These are phyloP conservation scores for Pyrgilauda ruficollis DNA, from an alignment of 2,113 vertebrate species.

Conservation along the genomic window DNA sequence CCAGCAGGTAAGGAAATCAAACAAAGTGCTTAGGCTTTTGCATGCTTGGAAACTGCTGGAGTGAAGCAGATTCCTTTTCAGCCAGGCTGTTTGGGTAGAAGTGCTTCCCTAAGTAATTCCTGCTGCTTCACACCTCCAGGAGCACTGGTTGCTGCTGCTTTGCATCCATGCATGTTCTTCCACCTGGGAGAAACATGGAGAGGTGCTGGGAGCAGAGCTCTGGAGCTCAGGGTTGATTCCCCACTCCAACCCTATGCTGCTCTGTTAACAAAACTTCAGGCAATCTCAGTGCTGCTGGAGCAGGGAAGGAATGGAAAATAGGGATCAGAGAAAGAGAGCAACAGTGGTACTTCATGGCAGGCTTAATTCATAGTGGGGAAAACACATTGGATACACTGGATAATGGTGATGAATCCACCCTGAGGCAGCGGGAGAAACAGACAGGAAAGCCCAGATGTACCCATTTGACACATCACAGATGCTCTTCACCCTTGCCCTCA, in stretches of 20 bases:
- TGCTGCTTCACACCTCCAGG: background rate
- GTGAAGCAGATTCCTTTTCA: background rate
- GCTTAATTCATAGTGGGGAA: background rate
- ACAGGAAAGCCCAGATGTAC: background rate
- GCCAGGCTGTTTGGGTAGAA: background rate
- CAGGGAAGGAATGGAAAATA: background rate
- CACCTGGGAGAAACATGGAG: fast-evolving
- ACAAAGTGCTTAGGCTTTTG: background rate
- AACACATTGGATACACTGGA: background rate
- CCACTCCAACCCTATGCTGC: background rate
- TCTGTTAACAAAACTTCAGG: background rate
- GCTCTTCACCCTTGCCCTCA: background rate
- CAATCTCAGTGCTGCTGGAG: background rate
- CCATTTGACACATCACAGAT: background rate
- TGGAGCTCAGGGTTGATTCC: background rate
- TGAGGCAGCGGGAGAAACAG: background rate
- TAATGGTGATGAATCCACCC: background rate
- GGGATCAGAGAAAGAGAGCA: background rate
- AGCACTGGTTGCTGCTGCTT: background rate
- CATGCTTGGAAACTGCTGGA: background rate
- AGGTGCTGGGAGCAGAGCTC: background rate
- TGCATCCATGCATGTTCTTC: background rate
- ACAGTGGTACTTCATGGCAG: background rate
- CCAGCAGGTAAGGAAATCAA: constrained; percentile 42
- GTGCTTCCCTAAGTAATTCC: background rate